A percentile compares a stretch with the other conserved stretches of the same genome.
These are phyloP conservation scores for Ailurus styani DNA, from an alignment of 2,113 vertebrate species.

Conservation along the genomic window DNA sequence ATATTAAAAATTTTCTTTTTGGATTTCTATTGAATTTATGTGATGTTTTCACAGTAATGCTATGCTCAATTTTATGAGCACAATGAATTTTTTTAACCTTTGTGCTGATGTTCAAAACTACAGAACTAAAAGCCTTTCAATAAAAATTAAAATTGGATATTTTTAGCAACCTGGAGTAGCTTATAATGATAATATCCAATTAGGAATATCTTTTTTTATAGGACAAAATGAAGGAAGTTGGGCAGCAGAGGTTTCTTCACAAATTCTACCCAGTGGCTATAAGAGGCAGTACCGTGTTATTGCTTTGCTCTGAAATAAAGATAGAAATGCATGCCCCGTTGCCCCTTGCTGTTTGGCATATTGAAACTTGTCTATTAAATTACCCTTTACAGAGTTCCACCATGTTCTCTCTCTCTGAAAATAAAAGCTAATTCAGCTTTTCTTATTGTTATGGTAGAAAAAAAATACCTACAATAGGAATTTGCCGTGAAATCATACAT, in stretches of 20 bases:
- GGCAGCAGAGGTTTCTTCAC: neutral
- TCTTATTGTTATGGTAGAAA: neutral
- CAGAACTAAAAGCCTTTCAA: neutral
- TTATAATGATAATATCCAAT: constrained; percentile 15
- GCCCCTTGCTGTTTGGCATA: neutral
- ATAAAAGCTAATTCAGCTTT: constrained; percentile 41
- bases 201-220: neutral
- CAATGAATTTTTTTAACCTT: neutral
- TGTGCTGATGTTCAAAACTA: neutral
- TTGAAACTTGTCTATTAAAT: constrained; percentile 40
- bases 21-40: neutral
- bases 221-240: constrained; percentile 21
- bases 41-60: neutral
- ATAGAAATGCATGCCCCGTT: neutral
- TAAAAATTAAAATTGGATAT: constrained; percentile 27
- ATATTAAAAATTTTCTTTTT: neutral
- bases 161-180: neutral
- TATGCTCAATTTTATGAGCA: neutral
- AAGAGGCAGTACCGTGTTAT: neutral
- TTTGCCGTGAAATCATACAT: neutral
- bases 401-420: neutral
- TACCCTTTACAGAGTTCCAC: constrained; percentile 2
- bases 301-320: constrained; percentile 40
- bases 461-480: neutral
- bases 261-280: neutral